Base-by-base conservation (phyloP, 37 sponge, comb jelly and placozoan species). In the Beroe forskalii region DNA sequence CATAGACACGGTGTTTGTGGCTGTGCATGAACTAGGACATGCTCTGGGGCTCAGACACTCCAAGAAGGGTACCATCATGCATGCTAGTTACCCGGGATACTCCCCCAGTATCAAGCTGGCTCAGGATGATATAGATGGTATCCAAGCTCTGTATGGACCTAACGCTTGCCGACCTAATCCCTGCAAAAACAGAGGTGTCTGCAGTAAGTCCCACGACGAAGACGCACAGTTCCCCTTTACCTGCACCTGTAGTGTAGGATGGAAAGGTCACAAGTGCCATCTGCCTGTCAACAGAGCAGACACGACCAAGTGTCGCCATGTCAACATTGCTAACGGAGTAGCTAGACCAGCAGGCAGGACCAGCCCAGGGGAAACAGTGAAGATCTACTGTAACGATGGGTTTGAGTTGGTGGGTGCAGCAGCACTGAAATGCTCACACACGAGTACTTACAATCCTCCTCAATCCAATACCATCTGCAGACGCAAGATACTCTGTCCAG, bases 1-100 rank as follows among this genome's bases (percentile, higher is more conserved):
- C 1, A 69, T 32, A 69, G 72, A 69, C 72, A 69, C 72, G 33
- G 38, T 35, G 38, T 69, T 69, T 69, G 72, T 69, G 28, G 72
- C 72, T 69, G 38, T 69, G 37, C 72, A 69, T 37, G 72, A 69
- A 17, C 72, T 69, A 3, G 72, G 72, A 32, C 72, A 69, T 33
- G 32, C 32, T 9, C 35, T 69, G 38, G 72, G 72, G 32, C 72
- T 69, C 3, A 69, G 72, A 36, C 72, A 69, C 72, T 69, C 72
- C 37, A 69, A 2, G 36, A 36, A 20, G 38, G 32, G 32, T 20
- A 69, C 72, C 35, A 35, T 69, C 35, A 69, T 69, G 72, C 72
- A 69, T 37, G 72, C 72, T 32, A 32, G 33, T 6, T 69, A 69
- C 19, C 72, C 72, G 4, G 72, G 72, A 14, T 69, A 69, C 72